These are phyloP conservation scores for Polydrusus cervinus DNA, from an alignment of 2,888 invertebrate species.

Conservation along the genomic window DNA sequence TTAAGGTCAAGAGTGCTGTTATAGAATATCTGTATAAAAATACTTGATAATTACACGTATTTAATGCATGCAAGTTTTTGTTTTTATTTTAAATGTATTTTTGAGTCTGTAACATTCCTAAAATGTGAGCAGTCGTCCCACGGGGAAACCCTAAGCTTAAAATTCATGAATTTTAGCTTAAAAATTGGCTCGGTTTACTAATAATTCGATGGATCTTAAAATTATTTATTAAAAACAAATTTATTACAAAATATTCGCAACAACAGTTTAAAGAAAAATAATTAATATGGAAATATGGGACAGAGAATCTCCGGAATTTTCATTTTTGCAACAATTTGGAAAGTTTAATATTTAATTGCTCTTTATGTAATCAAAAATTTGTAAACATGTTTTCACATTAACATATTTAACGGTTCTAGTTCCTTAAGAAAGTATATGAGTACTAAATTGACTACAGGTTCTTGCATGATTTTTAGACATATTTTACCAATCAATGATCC, in stretches of 20 bases:
- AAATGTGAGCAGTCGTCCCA: too few relatives aligned
- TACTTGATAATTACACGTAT: slow-evolving; percentile 27
- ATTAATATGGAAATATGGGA: neutral
- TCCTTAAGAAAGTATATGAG: slow-evolving; percentile 8
- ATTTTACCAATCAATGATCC: neutral
- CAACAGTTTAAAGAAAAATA: neutral
- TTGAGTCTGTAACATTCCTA: too few relatives aligned
- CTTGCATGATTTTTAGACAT: neutral
- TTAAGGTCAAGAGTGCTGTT: slow-evolving; percentile 38
- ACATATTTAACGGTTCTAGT: slow-evolving; percentile 3
- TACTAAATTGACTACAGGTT: neutral
- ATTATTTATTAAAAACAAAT: too few relatives aligned
- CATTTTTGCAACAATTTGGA: slow-evolving; percentile 8
- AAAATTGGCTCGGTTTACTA: too few relatives aligned
- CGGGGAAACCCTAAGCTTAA: too few relatives aligned
- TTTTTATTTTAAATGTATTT: neutral
- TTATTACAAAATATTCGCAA: too few relatives aligned
- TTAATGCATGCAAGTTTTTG: neutral
- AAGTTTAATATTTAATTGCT: neutral
- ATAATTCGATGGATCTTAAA: too few relatives aligned
- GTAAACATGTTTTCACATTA: slow-evolving; percentile 10
- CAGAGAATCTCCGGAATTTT: neutral
- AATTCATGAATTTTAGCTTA: too few relatives aligned
- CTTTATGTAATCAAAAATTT: slow-evolving; percentile 4
- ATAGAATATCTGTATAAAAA: slow-evolving; percentile 22